phyloP scores from a whole-genome alignment of 2,888 invertebrate species.

The Myathropa florea region DNA sequence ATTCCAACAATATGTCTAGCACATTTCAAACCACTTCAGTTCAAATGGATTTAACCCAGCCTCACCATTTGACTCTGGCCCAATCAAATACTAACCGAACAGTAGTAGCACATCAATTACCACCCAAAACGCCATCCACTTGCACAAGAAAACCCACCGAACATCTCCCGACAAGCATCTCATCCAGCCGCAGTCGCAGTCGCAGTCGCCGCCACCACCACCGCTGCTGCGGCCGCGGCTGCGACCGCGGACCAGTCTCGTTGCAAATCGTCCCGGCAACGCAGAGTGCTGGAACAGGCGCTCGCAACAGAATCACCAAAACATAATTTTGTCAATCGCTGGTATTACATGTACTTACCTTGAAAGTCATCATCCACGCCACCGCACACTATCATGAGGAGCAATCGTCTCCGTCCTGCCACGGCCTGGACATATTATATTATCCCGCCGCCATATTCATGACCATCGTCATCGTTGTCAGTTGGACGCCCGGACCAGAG shows the following conservation, averaged over 20 bases:
- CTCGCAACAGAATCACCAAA: slow-evolving; percentile 61
- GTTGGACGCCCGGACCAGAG: slow-evolving; percentile 62
- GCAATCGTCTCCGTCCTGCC: slow-evolving; percentile 69
- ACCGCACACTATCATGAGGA: slow-evolving; percentile 68
- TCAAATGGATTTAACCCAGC: slow-evolving; percentile 23
- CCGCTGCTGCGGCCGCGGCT: no score
- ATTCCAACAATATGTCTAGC: not conserved
- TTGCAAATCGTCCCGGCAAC: not conserved
- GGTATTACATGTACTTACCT: slow-evolving; percentile 70
- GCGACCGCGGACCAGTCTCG: no score
- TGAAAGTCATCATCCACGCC: slow-evolving; percentile 70
- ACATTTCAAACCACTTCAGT: slow-evolving; percentile 30
- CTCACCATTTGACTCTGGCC: slow-evolving; percentile 4
- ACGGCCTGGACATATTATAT: slow-evolving; percentile 67
- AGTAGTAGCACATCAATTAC: slow-evolving; percentile 61
- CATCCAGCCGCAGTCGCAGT: not conserved
- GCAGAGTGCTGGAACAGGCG: slow-evolving; percentile 15
- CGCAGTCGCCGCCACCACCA: not conserved
- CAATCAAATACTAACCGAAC: slow-evolving; percentile 27
- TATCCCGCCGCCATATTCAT: slow-evolving; percentile 71
- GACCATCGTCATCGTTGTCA: slow-evolving; percentile 71
- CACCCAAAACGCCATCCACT: slow-evolving; percentile 60
- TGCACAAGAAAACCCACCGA: slow-evolving; percentile 30
- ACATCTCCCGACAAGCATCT: slow-evolving; percentile 21
- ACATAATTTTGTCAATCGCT: slow-evolving; percentile 70